Evolutionary conservation across 1,140 invertebrate species (phyloP), one percentile per base, ranked within the genome.

Genomic region (Caenorhabditis tropicalis): DNA sequence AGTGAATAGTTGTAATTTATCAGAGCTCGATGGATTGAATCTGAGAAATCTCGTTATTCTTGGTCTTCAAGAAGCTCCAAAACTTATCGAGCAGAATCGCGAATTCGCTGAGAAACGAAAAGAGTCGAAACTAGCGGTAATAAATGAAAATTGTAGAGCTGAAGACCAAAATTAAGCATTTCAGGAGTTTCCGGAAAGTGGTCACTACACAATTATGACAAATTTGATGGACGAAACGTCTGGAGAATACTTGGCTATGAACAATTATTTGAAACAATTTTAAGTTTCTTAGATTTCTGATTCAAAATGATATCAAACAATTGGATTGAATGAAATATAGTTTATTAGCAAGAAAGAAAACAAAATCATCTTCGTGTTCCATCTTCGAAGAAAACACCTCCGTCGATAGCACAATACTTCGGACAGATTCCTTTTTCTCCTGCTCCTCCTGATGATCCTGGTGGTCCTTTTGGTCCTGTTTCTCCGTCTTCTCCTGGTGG

Each of bases 371-470:
- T 33, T 43, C 65, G 43, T 43, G 65, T 81, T 49, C 79, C 79
- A 51, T 81, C 79, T 19, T 81, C 79, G 21, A 81, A 81, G 79
- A 74, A 74, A 81, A 81, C 79, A n/a, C 79, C 79, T 51, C 79
- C 79, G 31, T 81, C 79, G 36, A 81, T 51, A 39, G 79, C 79
- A 81, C 79, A 81, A 43, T 81, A 81, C 21, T 81, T 81, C 36
- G 79, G 79, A 51, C 79, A 81, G 33, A 81, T 56, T 51, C 79
- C 79, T n/a, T 81, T 81, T 21, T 81, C 79, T 51, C 79, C 79
- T 1, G 65, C 65, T 19, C 65, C 36, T 74, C 65, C 65, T 36
- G 36, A 29, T n/a, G 65, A 74, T 74, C 65, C 65, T 7, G 65
- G 65, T 74, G 65, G 65, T 74, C 65, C 65, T 12, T 74, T 74